These are phyloP conservation scores for Scaptomyza parva DNA, from an alignment of 2,888 invertebrate species.

Conservation along the genomic window DNA sequence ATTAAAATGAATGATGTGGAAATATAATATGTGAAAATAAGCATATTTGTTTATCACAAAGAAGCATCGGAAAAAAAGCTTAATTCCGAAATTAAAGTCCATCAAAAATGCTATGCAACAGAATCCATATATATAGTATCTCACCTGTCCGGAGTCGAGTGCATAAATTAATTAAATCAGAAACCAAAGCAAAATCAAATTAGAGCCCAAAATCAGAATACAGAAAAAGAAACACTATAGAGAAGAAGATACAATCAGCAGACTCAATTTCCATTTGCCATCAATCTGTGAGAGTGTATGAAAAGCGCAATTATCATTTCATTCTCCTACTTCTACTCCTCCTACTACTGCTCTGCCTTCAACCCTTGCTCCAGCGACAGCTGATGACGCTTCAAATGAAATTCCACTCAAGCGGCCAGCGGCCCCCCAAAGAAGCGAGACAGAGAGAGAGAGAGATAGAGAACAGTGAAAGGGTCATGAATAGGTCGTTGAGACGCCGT, in stretches of 20 bases:
- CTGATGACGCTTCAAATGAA: slow-evolving; percentile 61
- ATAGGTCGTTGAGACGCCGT: slow-evolving; percentile 74
- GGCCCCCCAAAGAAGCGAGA: slow-evolving; percentile 33
- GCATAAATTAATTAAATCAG: slow-evolving; percentile 67
- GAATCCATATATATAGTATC: slow-evolving; percentile 30
- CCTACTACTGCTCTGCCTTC: slow-evolving; percentile 37
- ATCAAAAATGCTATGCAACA: slow-evolving; percentile 43
- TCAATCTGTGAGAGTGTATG: slow-evolving; percentile 72
- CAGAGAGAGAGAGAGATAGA: slow-evolving; percentile 5
- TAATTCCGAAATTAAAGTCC: slow-evolving; percentile 57
- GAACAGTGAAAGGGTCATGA: slow-evolving; percentile 73
- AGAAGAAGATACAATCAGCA: slow-evolving; percentile 58
- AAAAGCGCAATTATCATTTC: slow-evolving; percentile 76
- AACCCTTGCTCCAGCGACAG: slow-evolving; percentile 47
- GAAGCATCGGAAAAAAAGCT: slow-evolving; percentile 18
- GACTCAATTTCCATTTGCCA: slow-evolving; percentile 68
- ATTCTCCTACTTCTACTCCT: neutral
- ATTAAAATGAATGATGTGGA: slow-evolving; percentile 64
- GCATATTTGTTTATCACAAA: slow-evolving; percentile 15
- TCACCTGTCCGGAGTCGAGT: slow-evolving; percentile 58
- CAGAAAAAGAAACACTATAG: neutral
- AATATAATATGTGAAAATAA: slow-evolving; percentile 58
- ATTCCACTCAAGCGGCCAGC: slow-evolving; percentile 56
- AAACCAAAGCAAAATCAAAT: slow-evolving; percentile 51
- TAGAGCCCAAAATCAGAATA: slow-evolving; percentile 15